Evolutionary conservation across 2,113 vertebrate genomes (phyloP).

Genomic region (Penelope pileata): DNA sequence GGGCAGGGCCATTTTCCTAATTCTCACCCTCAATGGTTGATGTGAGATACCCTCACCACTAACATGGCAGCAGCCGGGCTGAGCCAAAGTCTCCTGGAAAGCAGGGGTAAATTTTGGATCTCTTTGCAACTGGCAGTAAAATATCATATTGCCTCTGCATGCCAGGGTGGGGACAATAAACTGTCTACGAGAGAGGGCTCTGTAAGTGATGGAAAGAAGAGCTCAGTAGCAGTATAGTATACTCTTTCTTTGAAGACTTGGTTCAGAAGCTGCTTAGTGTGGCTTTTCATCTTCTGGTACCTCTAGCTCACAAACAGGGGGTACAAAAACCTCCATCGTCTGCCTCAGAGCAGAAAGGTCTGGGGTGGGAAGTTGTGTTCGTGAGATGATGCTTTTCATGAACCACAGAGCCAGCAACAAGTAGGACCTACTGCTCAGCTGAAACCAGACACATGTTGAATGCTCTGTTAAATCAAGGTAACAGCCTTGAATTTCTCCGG

Average conservation of each 20-base stretch:
- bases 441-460: background rate
- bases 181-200: background rate
- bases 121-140: background rate
- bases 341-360: background rate
- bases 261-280: background rate
- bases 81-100: background rate
- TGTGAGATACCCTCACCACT: background rate
- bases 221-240: background rate
- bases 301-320: background rate
- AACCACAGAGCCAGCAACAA: background rate
- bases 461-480: background rate
- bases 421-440: background rate
- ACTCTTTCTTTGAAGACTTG: background rate
- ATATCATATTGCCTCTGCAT: rapidly evolving
- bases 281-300: background rate
- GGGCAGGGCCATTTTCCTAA: background rate
- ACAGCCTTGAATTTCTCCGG: background rate
- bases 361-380: background rate
- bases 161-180: background rate
- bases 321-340: background rate
- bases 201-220: background rate
- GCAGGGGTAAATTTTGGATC: background rate
- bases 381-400: background rate
- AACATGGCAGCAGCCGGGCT: background rate
- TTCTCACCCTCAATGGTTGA: background rate